Evolutionary conservation across 2,797 vertebrate genomes (phyloP), one percentile per base, ranked within the genome.

Genomic region (Capromys pilorides): DNA sequence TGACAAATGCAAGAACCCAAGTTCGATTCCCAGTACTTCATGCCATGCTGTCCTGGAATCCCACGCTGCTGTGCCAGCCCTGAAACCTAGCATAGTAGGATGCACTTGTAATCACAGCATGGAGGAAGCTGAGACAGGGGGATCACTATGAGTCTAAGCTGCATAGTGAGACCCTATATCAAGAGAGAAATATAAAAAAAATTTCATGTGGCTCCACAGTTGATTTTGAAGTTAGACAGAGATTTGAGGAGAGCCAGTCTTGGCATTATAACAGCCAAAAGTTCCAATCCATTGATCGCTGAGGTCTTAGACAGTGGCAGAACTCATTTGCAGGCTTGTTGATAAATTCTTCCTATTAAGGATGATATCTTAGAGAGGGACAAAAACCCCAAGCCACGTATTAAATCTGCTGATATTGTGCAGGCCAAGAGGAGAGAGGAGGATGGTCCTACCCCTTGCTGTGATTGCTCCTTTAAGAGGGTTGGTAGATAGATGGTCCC

Each of bases 341-440:
- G 54, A 49, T 73, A 89, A 79, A 86, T 13, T 1, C 1, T 85
- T 86, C 45, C 28, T 33, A 28, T 94, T 69, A 83, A 83, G 36
- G 4, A 51, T 81, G n/a, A 0, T 69, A 90, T 82, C 49, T 85
- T 33, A 71, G 31, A 79, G 75, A 92, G 69, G 69, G 21, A 16
- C n/a, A 69, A 94, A 92, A 94, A 10, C 14, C 86, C 62, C 22
- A 78, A 67, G 28, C 28, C 62, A 79, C 83, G 61, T 94, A 86
- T n/a, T n/a, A 45, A 88, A 51, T 96, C 75, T 77, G 21, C 9
- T 84, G 26, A 87, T 82, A 78, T 84, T 88, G 79, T 95, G n/a
- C 93, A 93, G 91, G 64, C 31, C 39, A 57, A 54, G 39, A 54
- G 45, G 41, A 82, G 4, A 1, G n/a, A 26, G 73, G 41, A 93